Conservation (phyloP, 2,888 invertebrate species). For the Agriotes lineatus region DNA sequence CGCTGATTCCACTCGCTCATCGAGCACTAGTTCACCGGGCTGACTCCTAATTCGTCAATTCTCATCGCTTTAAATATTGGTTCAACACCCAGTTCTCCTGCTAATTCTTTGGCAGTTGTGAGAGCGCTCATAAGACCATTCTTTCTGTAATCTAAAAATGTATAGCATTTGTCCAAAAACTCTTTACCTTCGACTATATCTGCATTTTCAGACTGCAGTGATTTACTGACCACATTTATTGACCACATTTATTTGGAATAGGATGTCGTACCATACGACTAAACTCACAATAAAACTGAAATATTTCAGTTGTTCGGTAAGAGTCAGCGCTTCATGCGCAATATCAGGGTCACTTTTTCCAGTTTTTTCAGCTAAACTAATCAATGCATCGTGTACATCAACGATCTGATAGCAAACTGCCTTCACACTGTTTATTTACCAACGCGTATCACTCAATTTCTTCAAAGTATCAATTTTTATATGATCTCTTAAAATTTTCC, state of each 20-base stretch:
- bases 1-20: no score
- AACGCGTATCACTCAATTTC: slow-evolving; percentile 54
- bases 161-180: no score
- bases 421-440: no score
- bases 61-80: slow-evolving; percentile 53
- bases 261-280: slow-evolving; percentile 57
- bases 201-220: slow-evolving; percentile 46
- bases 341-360: slow-evolving; percentile 30
- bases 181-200: no score
- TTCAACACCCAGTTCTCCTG: slow-evolving; percentile 52
- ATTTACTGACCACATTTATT: no score
- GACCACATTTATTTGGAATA: slow-evolving; percentile 52
- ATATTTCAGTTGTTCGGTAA: slow-evolving; percentile 50
- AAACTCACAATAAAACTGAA: slow-evolving; percentile 54
- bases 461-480: no score
- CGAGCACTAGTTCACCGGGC: slow-evolving; percentile 52
- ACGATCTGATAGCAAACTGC: slow-evolving; percentile 54
- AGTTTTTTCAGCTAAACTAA: no score
- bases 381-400: no score
- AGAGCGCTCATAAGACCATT: no score
- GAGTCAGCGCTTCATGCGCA: slow-evolving; percentile 48
- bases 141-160: no score
- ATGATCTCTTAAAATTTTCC: no score
- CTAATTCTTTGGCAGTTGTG: slow-evolving; percentile 52
- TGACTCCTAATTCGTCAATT: no score